Evolutionary conservation across 2,888 invertebrate genomes (phyloP), one percentile per base, ranked within the genome.

Genomic region (Adela reaumurella): DNA sequence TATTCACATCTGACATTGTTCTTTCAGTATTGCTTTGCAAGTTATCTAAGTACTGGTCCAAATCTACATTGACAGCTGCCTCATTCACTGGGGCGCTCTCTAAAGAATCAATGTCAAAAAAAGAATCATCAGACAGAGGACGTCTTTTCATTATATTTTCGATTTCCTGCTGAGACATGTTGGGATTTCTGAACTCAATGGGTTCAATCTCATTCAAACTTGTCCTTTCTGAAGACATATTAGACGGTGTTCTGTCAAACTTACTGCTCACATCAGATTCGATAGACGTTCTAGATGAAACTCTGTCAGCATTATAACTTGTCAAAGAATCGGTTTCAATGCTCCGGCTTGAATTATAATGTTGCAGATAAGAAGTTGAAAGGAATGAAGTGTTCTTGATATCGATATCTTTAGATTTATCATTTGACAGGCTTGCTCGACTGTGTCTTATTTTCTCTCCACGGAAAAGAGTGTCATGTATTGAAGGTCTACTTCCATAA

Each of bases 41-140:
- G 54, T 87, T 84, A 57, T 85, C 83, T 45, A 89, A 71, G 63
- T 87, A 89, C 53, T 81, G 82, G 63, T 89, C 88, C 46, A 89
- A 70, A 60, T 88, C 86, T n/a, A 84, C 74, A 53, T 81, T 83
- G 19, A 77, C 70, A 2, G 71, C 59, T 4, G 68, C 65, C 41
- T 84, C 83, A 56, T 81, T 81, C 47, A 81, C 79, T 56, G 53
- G 61, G 29, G 78, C 73, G 50, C 80, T 79, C 55, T 76, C 74
- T 17, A 84, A 67, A 11, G 84, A 82, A 50, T 84, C 84, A 43
- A 88, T 72, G 62, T 89, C 87, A 60, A 87, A 87, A 43, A 86
- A 70, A 46, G 87, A 88, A 57, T 90, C 88, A 60, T 89, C 88
- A 17, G 90, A 89, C 3, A 91, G 79, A 0, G 90, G 90, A 55